A percentile compares a stretch with the other conserved stretches of the same genome.
Evolutionary conservation across 2,113 vertebrate genomes (phyloP).

Genomic region (Falcunculus frontatus): DNA sequence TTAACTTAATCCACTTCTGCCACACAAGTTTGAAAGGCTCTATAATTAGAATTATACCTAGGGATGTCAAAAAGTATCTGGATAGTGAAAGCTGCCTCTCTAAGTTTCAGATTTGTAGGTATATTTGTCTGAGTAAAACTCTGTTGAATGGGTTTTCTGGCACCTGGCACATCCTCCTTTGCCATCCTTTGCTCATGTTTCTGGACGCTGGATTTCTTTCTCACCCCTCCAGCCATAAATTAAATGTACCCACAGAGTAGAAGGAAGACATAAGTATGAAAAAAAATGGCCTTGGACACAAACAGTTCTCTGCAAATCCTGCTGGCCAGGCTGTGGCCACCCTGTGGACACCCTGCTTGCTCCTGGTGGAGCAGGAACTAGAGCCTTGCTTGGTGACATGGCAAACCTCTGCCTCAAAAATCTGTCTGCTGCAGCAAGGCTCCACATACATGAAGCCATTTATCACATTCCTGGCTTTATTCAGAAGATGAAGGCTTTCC

Average conservation of each 20-base stretch:
- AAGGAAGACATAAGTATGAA: neutral
- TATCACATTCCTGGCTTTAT: neutral
- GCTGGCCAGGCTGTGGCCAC: neutral
- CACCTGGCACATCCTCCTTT: neutral
- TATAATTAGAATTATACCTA: slow-evolving; percentile 47
- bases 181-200: neutral
- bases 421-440: neutral
- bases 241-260: neutral
- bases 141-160: neutral
- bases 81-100: neutral
- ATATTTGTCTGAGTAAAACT: neutral
- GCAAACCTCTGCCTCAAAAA: neutral
- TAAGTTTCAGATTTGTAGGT: neutral
- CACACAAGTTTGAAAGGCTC: neutral
- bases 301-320: neutral
- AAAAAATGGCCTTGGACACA: neutral
- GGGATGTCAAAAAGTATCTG: neutral
- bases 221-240: neutral
- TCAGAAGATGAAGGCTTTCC: neutral
- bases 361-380: neutral
- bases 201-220: neutral
- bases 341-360: fast-evolving
- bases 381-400: fast-evolving
- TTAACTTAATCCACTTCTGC: slow-evolving; percentile 63
- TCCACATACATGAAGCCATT: neutral